Base-by-base conservation (phyloP, 2,113 vertebrate genomes). In the Amblyornis subalaris region DNA sequence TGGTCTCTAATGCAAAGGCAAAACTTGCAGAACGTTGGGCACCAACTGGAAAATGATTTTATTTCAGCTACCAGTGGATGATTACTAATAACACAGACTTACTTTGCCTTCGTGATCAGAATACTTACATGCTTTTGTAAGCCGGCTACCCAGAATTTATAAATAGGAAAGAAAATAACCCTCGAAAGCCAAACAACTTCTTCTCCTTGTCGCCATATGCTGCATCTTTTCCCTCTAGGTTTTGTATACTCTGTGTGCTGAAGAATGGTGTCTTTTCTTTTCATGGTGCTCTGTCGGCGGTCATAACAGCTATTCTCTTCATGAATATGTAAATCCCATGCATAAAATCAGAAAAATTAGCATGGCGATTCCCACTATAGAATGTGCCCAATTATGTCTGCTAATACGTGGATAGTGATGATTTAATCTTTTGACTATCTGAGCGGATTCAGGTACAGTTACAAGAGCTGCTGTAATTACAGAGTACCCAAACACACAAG, bases 251-350 rank as follows among this genome's bases (percentile, higher is more conserved):
- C 77, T 95, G 80, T 78, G 70, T 89, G 84, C 93, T 85, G 70
- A 74, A 97, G 87, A 96, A 94, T 95, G 79, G 80, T 95, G 91
- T 85, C 82, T 96, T 96, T 97, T 96, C 96, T 96, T 96, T 96
- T 95, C 92, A 83, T 93, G 94, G 96, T 95, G 92, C 89, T 97
- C 96, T 96, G 95, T 97, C 95, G 85, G 95, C 57, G 88, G 94
- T 97, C 97, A 96, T 95, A 98, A 96, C 97, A 97, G 95, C 95
- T 94, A 96, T 97, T 97, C 92, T 96, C 85, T 96, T 98, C 97
- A 98, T 98, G 97, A 98, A 97, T 98, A 98, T 98, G 97, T 97
- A 98, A 97, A 98, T 98, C 31, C 36, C 64, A 81, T 97, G 97
- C 94, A 97, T 98, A 96, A 97, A 97, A 94, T 94, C 93, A 90